phyloP scores from a whole-genome alignment of 2,888 invertebrate genomes.

The Tetramorium bicarinatum region DNA sequence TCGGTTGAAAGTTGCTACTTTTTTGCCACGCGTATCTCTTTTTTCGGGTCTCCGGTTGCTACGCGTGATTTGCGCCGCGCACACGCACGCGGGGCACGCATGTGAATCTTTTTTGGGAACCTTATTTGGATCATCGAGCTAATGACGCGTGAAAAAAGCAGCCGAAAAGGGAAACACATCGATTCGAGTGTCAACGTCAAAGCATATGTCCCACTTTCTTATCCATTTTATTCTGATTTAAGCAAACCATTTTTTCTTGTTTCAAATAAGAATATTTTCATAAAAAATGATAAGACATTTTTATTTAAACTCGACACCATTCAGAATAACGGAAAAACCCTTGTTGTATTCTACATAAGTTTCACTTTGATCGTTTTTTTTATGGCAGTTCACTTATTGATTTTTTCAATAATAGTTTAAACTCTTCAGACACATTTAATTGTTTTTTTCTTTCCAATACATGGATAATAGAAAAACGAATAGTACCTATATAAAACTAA shows the following conservation, averaged over 20 bases:
- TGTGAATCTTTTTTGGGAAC: not conserved
- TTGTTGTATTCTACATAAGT: not conserved
- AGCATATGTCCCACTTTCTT: not conserved
- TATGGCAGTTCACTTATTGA: too few species aligned
- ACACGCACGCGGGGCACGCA: too few species aligned
- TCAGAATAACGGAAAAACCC: not conserved
- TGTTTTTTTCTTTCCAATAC: too few species aligned
- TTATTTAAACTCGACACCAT: not conserved
- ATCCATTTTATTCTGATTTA: not conserved
- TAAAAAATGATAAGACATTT: not conserved
- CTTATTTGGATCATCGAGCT: not conserved
- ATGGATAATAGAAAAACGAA: too few species aligned
- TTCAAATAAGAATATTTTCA: not conserved
- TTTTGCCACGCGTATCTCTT: not conserved
- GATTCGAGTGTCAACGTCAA: not conserved
- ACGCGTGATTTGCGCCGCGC: not conserved
- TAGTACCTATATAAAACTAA: too few species aligned
- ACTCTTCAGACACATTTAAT: too few species aligned
- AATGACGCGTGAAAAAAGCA: not conserved
- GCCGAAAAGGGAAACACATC: not conserved
- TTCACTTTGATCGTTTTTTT: not conserved
- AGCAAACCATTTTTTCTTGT: not conserved
- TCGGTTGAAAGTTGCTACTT: not conserved
- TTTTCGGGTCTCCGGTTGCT: not conserved
- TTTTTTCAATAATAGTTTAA: too few species aligned